Conservation (phyloP, 2,113 vertebrate genomes). For the Ciconia boyciana region DNA sequence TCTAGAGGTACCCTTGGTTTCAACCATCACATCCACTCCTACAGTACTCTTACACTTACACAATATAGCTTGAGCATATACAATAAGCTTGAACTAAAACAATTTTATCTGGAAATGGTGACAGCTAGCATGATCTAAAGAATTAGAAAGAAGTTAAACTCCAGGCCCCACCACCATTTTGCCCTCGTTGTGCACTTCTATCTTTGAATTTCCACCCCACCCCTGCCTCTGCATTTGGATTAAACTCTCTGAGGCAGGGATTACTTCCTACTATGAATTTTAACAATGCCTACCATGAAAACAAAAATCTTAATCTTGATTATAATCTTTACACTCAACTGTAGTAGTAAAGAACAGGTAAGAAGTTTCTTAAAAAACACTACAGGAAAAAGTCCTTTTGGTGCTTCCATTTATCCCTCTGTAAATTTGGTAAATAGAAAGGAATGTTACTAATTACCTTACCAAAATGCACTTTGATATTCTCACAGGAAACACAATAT, state of each 20-base stretch:
- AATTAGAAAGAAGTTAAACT: not conserved
- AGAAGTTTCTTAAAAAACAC: not conserved
- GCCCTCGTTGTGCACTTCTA: not conserved
- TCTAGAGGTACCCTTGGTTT: not conserved
- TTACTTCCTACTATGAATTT: not conserved
- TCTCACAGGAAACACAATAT: not conserved
- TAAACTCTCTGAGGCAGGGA: not conserved
- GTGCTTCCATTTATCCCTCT: not conserved
- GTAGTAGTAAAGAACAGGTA: not conserved
- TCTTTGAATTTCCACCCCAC: not conserved
- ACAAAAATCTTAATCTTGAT: not conserved
- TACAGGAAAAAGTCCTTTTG: not conserved
- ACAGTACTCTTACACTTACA: not conserved
- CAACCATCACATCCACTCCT: not conserved
- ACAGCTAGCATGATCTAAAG: not conserved
- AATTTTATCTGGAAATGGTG: not conserved
- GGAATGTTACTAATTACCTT: not conserved
- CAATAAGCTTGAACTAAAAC: not conserved
- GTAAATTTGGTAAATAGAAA: not conserved
- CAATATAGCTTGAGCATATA: fast-evolving
- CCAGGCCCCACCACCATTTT: not conserved
- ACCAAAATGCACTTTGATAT: not conserved
- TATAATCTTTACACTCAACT: not conserved
- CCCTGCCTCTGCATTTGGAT: not conserved
- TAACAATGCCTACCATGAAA: not conserved